Evolutionary conservation across 2,888 invertebrate species (phyloP).

Genomic region (Melangyna quadrimaculata): DNA sequence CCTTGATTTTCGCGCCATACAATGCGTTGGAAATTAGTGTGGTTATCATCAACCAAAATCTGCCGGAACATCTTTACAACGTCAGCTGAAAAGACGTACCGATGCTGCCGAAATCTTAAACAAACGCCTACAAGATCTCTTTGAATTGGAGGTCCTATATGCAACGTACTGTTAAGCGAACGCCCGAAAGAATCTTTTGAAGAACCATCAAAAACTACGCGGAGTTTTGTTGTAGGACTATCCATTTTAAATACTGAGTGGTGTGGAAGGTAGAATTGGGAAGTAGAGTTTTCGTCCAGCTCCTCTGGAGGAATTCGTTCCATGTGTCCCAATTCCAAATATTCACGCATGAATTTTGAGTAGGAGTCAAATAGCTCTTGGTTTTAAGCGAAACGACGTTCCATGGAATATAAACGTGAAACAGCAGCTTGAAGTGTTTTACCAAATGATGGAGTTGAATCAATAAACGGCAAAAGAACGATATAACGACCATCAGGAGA

Average conservation of each 20-base stretch:
- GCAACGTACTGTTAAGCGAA: not conserved
- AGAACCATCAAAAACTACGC: no score
- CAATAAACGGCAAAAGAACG: not conserved
- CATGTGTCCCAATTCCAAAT: not conserved
- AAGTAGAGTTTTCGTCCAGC: not conserved
- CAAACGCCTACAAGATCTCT: not conserved
- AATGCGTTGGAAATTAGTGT: conserved; percentile 58
- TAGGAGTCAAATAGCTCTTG: not conserved
- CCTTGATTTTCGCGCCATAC: conserved; percentile 11
- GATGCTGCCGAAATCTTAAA: not conserved
- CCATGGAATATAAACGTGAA: not conserved
- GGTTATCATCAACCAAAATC: conserved; percentile 51
- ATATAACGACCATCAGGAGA: not conserved
- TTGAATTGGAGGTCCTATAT: not conserved
- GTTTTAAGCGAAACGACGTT: not conserved
- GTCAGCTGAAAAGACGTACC: not conserved
- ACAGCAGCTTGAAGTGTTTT: no score
- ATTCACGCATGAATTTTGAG: not conserved
- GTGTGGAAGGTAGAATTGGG: not conserved
- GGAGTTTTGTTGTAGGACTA: not conserved
- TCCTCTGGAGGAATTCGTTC: not conserved
- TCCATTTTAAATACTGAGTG: not conserved
- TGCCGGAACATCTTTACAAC: not conserved
- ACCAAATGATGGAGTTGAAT: no score
- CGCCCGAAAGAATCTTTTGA: not conserved